Percentiles rank a stretch among this genome's conserved stretches.
Conservation (phyloP, 1,140 invertebrate species). For the Tetranychus urticae region DNA sequence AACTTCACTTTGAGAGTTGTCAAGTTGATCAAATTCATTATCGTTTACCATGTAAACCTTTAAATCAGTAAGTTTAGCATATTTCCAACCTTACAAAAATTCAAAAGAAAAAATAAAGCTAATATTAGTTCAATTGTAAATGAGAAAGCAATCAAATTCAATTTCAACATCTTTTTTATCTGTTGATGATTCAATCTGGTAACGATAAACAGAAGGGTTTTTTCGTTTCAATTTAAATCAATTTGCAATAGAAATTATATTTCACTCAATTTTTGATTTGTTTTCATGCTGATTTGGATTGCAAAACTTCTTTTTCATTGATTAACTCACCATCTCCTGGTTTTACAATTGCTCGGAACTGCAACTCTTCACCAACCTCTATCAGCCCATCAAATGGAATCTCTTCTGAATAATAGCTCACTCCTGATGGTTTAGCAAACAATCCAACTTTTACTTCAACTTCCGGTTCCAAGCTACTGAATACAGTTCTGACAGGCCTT, state of each 20-base stretch:
- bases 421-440: constrained; percentile 20
- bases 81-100: background rate
- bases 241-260: background rate
- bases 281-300: background rate
- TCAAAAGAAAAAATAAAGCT: background rate
- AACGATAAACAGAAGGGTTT: no score
- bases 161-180: background rate
- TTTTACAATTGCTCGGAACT: constrained; percentile 31
- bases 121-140: background rate
- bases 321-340: constrained; percentile 29
- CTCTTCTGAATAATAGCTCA: constrained; percentile 18
- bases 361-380: constrained; percentile 35
- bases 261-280: background rate
- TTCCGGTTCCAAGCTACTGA: constrained; percentile 26
- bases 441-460: constrained; percentile 33
- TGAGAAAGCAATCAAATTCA: background rate
- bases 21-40: no score
- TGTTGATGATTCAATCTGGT: no score
- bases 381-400: constrained; percentile 30
- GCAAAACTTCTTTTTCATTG: background rate
- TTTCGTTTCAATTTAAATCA: background rate
- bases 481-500: constrained; percentile 16
- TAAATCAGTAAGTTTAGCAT: background rate
- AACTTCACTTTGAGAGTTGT: no score
- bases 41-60: background rate